A percentile compares a stretch with the other conserved stretches of the same genome.
Conservation (phyloP, 2,888 invertebrate genomes). For the Troides helena region DNA sequence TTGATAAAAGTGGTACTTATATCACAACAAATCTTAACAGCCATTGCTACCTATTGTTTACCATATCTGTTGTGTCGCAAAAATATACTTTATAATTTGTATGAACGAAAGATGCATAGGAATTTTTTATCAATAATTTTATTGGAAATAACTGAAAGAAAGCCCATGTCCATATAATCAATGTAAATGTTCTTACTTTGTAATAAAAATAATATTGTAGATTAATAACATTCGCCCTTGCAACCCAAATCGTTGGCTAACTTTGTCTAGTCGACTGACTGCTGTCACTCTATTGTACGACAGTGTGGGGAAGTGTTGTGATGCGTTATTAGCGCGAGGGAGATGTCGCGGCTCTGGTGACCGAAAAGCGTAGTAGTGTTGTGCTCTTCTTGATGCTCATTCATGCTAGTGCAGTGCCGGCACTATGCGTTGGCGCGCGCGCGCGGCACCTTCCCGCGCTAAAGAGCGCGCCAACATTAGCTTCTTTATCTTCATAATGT, state of each 20-base stretch:
- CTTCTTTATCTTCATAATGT: conserved; percentile 94
- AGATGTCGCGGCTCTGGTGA: conserved; percentile 53
- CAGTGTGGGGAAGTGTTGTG: conserved; percentile 51
- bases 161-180: neutral
- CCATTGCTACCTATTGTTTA: no score
- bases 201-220: conserved; percentile 11
- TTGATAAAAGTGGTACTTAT: no score
- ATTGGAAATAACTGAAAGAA: neutral
- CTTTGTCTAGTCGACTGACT: conserved; percentile 30
- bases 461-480: conserved; percentile 92
- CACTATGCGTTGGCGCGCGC: conserved; percentile 74
- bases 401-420: conserved; percentile 49
- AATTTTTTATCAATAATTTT: no score
- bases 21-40: no score
- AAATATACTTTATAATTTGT: no score
- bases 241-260: conserved; percentile 41
- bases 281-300: conserved; percentile 39
- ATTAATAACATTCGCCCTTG: conserved; percentile 27
- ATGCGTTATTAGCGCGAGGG: conserved; percentile 44
- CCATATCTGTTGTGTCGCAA: no score
- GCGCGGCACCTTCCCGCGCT: conserved; percentile 77
- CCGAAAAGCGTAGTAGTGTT: conserved; percentile 45
- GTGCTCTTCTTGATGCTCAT: conserved; percentile 52
- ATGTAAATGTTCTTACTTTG: neutral
- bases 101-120: no score